Evolutionary conservation across 35 echinoderm and acorn worm genomes (phyloP).

Genomic region (Strongylocentrotus purpuratus): DNA sequence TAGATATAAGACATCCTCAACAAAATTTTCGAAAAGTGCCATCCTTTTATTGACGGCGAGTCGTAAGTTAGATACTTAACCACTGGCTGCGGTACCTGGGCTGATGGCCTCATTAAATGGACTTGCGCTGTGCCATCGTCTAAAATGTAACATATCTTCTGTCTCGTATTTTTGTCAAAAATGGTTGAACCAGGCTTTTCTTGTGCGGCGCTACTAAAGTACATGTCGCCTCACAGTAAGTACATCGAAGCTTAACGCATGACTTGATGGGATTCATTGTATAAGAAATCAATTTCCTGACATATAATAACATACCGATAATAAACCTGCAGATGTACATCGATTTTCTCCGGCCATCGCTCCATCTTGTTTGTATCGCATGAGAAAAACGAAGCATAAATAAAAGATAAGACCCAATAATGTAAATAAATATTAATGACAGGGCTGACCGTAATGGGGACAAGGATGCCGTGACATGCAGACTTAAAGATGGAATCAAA

Average conservation of each 20-base stretch:
- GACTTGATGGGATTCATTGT: not conserved
- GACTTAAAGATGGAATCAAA: not conserved
- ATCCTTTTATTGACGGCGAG: too few species aligned
- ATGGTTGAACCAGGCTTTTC: not conserved
- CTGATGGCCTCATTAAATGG: too few species aligned
- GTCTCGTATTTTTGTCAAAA: not conserved
- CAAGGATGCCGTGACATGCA: not conserved
- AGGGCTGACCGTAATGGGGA: not conserved
- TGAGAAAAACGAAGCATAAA: not conserved
- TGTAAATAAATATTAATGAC: constrained; percentile 6
- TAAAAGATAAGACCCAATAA: constrained; percentile 4
- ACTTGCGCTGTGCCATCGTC: too few species aligned
- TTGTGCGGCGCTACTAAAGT: not conserved
- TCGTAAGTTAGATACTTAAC: too few species aligned
- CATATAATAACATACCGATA: not conserved
- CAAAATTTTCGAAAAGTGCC: too few species aligned
- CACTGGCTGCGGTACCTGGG: too few species aligned
- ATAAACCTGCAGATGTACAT: not conserved
- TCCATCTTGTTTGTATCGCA: not conserved
- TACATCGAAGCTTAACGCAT: not conserved
- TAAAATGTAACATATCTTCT: not conserved
- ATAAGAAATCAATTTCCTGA: constrained; percentile 4
- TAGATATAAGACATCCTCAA: not conserved
- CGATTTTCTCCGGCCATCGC: not conserved
- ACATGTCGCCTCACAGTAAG: not conserved